phyloP scores from a whole-genome alignment of 1,140 invertebrate genomes.

The Papilio polyxenes region DNA sequence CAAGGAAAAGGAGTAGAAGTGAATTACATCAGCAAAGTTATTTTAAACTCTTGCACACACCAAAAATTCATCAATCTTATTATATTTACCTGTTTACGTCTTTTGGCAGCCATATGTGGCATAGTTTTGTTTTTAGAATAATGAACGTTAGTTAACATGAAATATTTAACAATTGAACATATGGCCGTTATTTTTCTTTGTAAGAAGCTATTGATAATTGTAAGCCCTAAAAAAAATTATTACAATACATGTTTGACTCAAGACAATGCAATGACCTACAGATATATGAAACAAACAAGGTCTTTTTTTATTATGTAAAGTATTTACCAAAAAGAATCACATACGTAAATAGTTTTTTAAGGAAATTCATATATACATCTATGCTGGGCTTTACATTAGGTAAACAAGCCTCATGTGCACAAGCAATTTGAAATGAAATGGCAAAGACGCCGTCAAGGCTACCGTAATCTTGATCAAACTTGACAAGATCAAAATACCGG shows the following conservation, averaged over 20 bases:
- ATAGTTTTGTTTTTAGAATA: constrained; percentile 9
- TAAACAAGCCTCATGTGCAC: background rate
- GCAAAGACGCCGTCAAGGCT: background rate
- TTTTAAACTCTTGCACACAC: background rate
- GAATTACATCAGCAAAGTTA: background rate
- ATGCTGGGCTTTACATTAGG: background rate
- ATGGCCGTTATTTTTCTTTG: background rate
- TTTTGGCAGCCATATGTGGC: constrained; percentile 13
- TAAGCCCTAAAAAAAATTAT: background rate
- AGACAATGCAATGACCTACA: background rate
- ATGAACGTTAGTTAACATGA: constrained; percentile 1
- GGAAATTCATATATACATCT: too few species aligned
- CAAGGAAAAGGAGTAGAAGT: background rate
- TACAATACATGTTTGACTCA: background rate
- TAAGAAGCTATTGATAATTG: background rate
- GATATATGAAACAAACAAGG: background rate
- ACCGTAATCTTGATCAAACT: constrained; percentile 25
- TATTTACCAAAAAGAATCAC: too few species aligned
- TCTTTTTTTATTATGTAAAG: too few species aligned
- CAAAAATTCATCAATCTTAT: constrained; percentile 6
- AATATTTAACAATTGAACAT: constrained; percentile 6
- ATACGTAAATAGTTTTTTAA: too few species aligned
- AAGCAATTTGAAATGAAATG: background rate
- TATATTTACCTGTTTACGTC: constrained; percentile 3
- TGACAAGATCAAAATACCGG: background rate